Conservation (phyloP, 2,113 vertebrate genomes). For the Scartelaos histophorus region DNA sequence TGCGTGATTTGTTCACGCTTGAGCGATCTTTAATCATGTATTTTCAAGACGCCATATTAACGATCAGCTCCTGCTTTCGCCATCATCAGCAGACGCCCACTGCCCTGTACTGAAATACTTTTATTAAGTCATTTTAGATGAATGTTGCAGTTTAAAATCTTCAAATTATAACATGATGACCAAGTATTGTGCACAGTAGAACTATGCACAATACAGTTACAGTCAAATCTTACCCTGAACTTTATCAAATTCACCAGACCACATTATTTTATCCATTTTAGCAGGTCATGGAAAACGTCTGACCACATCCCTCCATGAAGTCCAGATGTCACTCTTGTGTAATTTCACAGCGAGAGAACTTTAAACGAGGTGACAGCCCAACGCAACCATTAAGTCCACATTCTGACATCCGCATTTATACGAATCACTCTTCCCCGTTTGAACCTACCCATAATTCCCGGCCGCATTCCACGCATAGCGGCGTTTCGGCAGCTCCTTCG, state of each 20-base stretch:
- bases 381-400: conserved; percentile 49
- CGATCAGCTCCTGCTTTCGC: no score
- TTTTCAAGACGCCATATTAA: no score
- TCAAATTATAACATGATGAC: no score
- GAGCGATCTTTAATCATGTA: no score
- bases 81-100: no score
- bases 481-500: conserved; percentile 35
- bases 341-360: conserved; percentile 55
- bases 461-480: conserved; percentile 21
- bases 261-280: conserved; percentile 13
- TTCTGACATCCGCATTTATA: conserved; percentile 59
- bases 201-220: no score
- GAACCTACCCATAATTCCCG: conserved; percentile 52
- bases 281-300: conserved; percentile 35
- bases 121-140: no score
- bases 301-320: conserved; percentile 41
- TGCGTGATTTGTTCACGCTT: no score
- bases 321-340: conserved; percentile 59
- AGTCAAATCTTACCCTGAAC: not conserved
- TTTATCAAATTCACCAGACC: not conserved
- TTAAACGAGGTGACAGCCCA: conserved; percentile 51
- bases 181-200: no score
- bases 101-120: no score
- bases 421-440: conserved; percentile 45
- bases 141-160: no score